Evolutionary conservation across 1,140 invertebrate genomes (phyloP), one percentile per base, ranked within the genome.

Genomic region (Plutomurus gul): DNA sequence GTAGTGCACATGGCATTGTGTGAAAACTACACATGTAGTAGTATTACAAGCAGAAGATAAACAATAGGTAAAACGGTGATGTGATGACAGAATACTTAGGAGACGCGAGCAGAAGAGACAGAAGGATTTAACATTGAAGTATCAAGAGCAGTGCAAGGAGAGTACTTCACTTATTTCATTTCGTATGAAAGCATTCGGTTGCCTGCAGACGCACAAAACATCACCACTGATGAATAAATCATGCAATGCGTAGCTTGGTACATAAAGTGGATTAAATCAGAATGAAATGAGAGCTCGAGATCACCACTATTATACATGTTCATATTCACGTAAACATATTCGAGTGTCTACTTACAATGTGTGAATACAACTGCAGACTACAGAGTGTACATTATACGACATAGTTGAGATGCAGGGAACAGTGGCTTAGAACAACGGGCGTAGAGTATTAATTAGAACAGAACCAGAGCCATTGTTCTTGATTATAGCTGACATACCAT

Each of bases 391-490:
- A n/a, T n/a, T n/a, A n/a, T n/a, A n/a, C n/a, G n/a, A n/a, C n/a
- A n/a, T n/a, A n/a, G n/a, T n/a, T n/a, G n/a, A n/a, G n/a, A n/a
- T n/a, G n/a, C n/a, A n/a, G n/a, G n/a, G n/a, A n/a, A n/a, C n/a
- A n/a, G n/a, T n/a, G n/a, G n/a, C n/a, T n/a, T n/a, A n/a, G n/a
- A n/a, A n/a, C n/a, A 60, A 60, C 56, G 56, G 56, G 36, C 56
- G 56, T 65, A 65, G 36, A 65, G 56, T 65, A 65, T 65, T 65
- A 65, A 65, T 65, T 65, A 65, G 56, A 65, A 65, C 56, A 65
- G 56, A 65, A 65, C 56, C 56, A 65, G 30, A 65, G n/a, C 56
- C 36, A 65, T 65, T 65, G 56, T 65, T 65, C 56, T 65, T 65
- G 56, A 65, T 65, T 65, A 27, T 65, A 65, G 27, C 30, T 65